These are phyloP conservation scores for Camptogramma bilineatum DNA, from an alignment of 2,888 invertebrate genomes.

Conservation along the genomic window DNA sequence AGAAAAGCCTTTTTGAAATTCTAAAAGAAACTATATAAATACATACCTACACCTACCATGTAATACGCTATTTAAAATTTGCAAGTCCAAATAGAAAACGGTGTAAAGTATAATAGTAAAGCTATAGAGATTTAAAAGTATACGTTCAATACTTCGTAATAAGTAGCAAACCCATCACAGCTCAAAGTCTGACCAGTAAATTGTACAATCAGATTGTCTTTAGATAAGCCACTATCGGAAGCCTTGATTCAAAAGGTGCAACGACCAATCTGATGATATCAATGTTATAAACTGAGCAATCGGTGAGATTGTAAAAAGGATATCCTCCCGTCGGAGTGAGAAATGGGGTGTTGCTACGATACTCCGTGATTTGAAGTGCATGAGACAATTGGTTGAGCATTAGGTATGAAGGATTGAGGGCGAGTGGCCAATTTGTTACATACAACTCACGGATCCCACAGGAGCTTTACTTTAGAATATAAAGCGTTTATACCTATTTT, in stretches of 20 bases:
- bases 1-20: neutral
- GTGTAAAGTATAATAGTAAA: too few relatives aligned
- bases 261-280: conserved; percentile 47
- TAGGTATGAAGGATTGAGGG: conserved; percentile 26
- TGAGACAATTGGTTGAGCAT: conserved; percentile 33
- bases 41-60: too few relatives aligned
- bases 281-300: conserved; percentile 63
- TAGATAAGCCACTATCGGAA: neutral
- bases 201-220: neutral
- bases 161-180: neutral
- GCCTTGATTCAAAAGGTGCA: conserved; percentile 40
- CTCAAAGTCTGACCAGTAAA: neutral
- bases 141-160: neutral
- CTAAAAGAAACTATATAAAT: neutral
- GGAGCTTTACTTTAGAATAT: neutral
- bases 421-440: conserved; percentile 5
- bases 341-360: conserved; percentile 63
- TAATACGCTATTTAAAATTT: too few relatives aligned
- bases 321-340: conserved; percentile 55
- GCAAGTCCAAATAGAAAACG: too few relatives aligned
- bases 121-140: too few relatives aligned
- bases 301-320: conserved; percentile 69
- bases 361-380: conserved; percentile 42
- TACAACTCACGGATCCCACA: neutral
- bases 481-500: neutral